These are phyloP conservation scores for Cryptotermes secundus DNA, from an alignment of 1,140 invertebrate species.

Conservation along the genomic window DNA sequence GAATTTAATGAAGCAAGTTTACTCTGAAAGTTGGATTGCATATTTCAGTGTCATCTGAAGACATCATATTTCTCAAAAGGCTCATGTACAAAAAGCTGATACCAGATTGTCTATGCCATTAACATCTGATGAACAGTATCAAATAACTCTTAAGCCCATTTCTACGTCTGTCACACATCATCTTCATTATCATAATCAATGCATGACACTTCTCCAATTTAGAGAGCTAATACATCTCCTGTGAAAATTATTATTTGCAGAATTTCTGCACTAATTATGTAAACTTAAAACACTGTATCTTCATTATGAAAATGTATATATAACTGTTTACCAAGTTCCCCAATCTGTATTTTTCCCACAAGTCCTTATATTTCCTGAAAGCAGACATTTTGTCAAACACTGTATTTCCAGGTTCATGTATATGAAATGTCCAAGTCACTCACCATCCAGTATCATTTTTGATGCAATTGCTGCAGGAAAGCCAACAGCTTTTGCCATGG, in stretches of 20 bases:
- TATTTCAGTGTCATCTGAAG: too few relatives aligned
- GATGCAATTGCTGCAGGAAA: slow-evolving; percentile 94
- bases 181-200: not conserved
- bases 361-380: not conserved
- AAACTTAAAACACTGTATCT: not conserved
- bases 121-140: too few relatives aligned
- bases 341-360: not conserved
- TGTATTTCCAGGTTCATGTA: too few relatives aligned
- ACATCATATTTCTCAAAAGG: too few relatives aligned
- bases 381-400: too few relatives aligned
- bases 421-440: slow-evolving; percentile 34
- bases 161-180: too few relatives aligned
- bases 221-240: too few relatives aligned
- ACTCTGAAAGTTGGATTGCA: too few relatives aligned
- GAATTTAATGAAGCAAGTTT: too few relatives aligned
- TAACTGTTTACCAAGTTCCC: not conserved
- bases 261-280: not conserved
- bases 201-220: not conserved
- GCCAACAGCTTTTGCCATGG: slow-evolving; percentile 97
- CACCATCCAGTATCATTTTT: slow-evolving; percentile 96
- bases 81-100: too few relatives aligned
- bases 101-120: too few relatives aligned
- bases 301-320: not conserved
- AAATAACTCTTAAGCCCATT: too few relatives aligned
- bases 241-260: not conserved